Percentiles rank a stretch among this genome's conserved stretches.
These are phyloP conservation scores for Darevskia mixta DNA, from an alignment of 2,797 vertebrate species.

Conservation along the genomic window DNA sequence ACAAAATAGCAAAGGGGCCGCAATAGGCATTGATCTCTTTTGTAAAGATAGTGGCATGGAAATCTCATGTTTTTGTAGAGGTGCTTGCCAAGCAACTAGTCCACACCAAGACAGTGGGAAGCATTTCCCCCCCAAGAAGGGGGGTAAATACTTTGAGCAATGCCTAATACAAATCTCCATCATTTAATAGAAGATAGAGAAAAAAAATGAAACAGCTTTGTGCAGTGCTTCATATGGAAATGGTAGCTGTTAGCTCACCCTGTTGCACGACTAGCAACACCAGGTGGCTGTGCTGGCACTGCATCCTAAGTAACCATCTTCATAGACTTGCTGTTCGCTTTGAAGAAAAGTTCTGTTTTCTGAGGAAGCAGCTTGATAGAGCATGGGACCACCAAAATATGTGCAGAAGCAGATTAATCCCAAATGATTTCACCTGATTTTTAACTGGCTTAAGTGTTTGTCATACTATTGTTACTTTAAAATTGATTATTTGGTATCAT, in stretches of 20 bases:
- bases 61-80: conserved; percentile 50
- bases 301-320: neutral
- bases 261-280: neutral
- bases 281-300: neutral
- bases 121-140: conserved; percentile 34
- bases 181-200: rapidly evolving
- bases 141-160: conserved; percentile 30
- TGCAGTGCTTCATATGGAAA: neutral
- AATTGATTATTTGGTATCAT: neutral
- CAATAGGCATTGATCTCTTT: conserved; percentile 60
- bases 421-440: neutral
- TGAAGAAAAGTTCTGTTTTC: neutral
- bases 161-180: neutral
- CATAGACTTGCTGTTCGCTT: neutral
- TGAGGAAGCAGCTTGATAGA: neutral
- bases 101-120: conserved; percentile 4
- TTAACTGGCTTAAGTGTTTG: neutral
- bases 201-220: neutral
- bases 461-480: neutral
- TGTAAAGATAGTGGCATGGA: conserved; percentile 60
- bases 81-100: conserved; percentile 37
- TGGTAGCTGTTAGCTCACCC: neutral
- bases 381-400: neutral
- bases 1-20: conserved; percentile 55
- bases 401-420: conserved; percentile 21